phyloP scores from a whole-genome alignment of 2,797 vertebrate species.

The Staurois parvus region DNA sequence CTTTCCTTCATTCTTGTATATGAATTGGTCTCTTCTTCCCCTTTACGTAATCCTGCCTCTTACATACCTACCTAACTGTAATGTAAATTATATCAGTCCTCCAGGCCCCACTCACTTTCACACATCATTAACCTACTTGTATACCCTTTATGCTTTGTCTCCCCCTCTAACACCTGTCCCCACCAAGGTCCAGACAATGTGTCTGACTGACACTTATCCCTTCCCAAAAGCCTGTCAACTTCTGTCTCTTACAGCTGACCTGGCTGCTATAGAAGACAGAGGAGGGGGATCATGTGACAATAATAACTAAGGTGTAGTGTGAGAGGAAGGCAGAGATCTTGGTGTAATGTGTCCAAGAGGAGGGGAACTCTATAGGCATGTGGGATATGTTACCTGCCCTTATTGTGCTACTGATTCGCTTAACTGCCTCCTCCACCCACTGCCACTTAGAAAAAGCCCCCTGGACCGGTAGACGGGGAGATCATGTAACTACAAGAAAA shows the following conservation, averaged over 20 bases:
- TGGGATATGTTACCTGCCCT: slow-evolving; percentile 62
- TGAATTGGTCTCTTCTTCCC: neutral
- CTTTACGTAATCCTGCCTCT: neutral
- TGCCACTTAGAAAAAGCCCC: slow-evolving; percentile 43
- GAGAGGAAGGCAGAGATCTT: slow-evolving; percentile 19
- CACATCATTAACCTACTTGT: slow-evolving; percentile 54
- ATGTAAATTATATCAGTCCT: slow-evolving; percentile 37
- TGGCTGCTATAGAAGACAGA: slow-evolving; percentile 33
- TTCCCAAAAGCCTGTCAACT: neutral
- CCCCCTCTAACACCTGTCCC: slow-evolving; percentile 38
- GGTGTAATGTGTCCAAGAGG: slow-evolving; percentile 67
- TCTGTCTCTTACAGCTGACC: slow-evolving; percentile 21
- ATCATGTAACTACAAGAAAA: slow-evolving; percentile 52
- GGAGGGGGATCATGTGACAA: slow-evolving; percentile 50
- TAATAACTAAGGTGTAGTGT: slow-evolving; percentile 46
- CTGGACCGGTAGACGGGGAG: neutral
- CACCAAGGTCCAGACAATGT: slow-evolving; percentile 9
- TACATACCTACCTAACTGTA: slow-evolving; percentile 7
- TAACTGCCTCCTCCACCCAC: slow-evolving; percentile 34
- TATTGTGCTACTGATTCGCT: slow-evolving; percentile 40
- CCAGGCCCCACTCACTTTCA: slow-evolving; percentile 46
- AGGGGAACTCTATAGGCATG: slow-evolving; percentile 40
- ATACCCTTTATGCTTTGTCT: slow-evolving; percentile 31
- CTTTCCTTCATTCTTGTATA: neutral
- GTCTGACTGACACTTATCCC: neutral